Conservation (phyloP, 2,113 vertebrate genomes). For the Rhinichthys klamathensis region DNA sequence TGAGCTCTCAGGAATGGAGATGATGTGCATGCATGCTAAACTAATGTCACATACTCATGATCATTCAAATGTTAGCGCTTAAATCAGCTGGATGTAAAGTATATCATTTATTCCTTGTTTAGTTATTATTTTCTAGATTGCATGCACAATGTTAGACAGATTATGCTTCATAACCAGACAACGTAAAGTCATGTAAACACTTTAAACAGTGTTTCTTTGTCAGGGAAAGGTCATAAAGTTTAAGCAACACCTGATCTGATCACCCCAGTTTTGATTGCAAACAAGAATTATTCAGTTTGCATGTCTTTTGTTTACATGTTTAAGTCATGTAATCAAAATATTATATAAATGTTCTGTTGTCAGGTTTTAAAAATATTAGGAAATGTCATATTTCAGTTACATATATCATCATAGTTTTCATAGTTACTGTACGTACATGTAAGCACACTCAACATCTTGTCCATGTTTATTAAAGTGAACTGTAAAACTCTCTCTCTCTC, state of each 20-base stretch:
- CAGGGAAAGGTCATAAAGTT: neutral
- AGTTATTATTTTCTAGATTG: neutral
- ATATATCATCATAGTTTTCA: neutral
- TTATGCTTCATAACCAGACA: neutral
- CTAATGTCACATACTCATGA: neutral
- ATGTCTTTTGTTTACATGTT: too few relatives aligned
- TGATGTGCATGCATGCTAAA: constrained; percentile 3
- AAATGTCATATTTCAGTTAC: too few relatives aligned
- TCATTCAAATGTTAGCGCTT: neutral
- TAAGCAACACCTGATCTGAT: neutral
- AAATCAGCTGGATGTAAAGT: neutral
- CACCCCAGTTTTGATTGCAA: too few relatives aligned
- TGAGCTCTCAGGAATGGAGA: neutral
- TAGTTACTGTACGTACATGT: neutral
- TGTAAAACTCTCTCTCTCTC: neutral
- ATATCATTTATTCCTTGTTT: neutral
- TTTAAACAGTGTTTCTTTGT: neutral
- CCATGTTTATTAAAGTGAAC: neutral
- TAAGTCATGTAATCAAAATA: too few relatives aligned
- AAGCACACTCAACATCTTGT: neutral
- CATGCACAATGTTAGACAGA: neutral
- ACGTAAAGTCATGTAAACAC: neutral
- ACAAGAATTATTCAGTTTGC: too few relatives aligned
- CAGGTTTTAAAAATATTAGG: neutral
- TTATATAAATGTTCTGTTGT: neutral